Conservation (phyloP, 2,797 vertebrate genomes). For the Syngnathus acus region DNA sequence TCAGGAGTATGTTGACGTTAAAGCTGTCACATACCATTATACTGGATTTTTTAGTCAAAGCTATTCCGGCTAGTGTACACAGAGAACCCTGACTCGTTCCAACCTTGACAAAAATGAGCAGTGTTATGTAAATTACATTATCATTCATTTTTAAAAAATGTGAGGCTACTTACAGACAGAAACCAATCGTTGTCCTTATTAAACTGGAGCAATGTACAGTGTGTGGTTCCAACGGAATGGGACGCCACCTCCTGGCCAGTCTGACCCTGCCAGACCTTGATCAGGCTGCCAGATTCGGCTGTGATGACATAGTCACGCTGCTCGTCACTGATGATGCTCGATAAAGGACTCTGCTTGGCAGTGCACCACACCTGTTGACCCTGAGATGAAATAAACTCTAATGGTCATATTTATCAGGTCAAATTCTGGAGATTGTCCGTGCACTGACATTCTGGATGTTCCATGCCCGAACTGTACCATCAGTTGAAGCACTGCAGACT, state of each 20-base stretch:
- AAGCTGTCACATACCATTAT: constrained; percentile 51
- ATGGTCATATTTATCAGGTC: neutral
- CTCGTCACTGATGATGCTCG: constrained; percentile 50
- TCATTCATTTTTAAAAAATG: neutral
- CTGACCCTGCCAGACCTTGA: constrained; percentile 64
- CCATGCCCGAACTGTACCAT: constrained; percentile 72
- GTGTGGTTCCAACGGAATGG: constrained; percentile 42
- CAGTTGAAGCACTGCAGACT: constrained; percentile 70
- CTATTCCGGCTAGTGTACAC: constrained; percentile 42
- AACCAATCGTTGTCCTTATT: constrained; percentile 47
- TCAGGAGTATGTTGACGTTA: constrained; percentile 50
- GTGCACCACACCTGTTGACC: constrained; percentile 68
- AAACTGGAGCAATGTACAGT: constrained; percentile 55
- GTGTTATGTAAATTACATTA: neutral
- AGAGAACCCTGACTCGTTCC: constrained; percentile 55
- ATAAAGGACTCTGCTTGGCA: constrained; percentile 61
- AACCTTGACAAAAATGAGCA: constrained; percentile 34
- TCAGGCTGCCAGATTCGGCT: constrained; percentile 47
- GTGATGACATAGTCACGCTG: constrained; percentile 56
- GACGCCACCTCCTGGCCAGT: constrained; percentile 58
- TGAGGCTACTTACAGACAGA: constrained; percentile 54
- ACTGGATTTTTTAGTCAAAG: constrained; percentile 47
- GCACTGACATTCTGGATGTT: constrained; percentile 59
- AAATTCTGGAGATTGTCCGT: neutral
- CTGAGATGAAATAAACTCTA: constrained; percentile 34